Conservation (phyloP, 2,888 invertebrate species). For the Lacanobia oleracea region DNA sequence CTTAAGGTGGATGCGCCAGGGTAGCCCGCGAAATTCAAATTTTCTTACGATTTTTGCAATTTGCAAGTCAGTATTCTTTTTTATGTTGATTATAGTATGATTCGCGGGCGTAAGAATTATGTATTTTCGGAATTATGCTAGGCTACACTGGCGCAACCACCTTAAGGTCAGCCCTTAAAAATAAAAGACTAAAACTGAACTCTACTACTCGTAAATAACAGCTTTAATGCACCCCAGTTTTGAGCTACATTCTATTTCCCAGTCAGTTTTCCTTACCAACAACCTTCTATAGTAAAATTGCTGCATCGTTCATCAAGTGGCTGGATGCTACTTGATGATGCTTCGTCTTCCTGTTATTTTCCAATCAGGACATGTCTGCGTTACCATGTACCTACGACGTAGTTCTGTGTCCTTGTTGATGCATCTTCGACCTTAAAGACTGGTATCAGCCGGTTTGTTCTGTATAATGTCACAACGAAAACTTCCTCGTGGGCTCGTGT, state of each 20-base stretch:
- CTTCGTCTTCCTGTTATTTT: slow-evolving; percentile 51
- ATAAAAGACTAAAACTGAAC: too few species aligned
- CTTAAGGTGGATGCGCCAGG: too few species aligned
- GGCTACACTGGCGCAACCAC: too few species aligned
- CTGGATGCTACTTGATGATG: slow-evolving; percentile 51
- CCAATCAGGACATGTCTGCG: slow-evolving; percentile 39
- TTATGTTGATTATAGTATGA: too few species aligned
- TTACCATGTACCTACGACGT: slow-evolving; percentile 17
- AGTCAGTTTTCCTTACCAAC: slow-evolving; percentile 12
- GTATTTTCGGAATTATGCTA: too few species aligned
- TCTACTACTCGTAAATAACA: not conserved
- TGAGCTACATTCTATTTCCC: not conserved
- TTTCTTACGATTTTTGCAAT: too few species aligned
- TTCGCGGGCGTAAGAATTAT: too few species aligned
- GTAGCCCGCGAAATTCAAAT: too few species aligned
- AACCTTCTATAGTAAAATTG: slow-evolving; percentile 20
- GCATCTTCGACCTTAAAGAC: slow-evolving; percentile 10
- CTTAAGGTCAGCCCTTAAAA: too few species aligned
- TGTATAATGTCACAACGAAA: not conserved
- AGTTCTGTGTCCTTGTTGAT: slow-evolving; percentile 14
- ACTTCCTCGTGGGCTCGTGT: too few species aligned
- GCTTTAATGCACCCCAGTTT: not conserved
- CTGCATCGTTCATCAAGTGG: slow-evolving; percentile 40
- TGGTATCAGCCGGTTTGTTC: not conserved
- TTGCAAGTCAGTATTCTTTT: too few species aligned